These are phyloP conservation scores for Nephila pilipes DNA, from an alignment of 1,140 invertebrate genomes.

Conservation along the genomic window DNA sequence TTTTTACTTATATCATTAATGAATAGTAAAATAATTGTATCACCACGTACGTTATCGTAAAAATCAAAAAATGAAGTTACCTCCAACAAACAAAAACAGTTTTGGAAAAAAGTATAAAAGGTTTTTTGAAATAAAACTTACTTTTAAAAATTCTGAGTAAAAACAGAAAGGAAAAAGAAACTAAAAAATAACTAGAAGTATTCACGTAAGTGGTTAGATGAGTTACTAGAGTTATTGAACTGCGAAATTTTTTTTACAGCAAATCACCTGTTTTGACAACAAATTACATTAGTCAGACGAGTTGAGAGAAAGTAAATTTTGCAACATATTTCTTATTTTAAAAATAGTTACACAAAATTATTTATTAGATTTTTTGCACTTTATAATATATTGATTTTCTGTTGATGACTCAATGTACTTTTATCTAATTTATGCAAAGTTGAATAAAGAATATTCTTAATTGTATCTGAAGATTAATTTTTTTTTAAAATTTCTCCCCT, in stretches of 20 bases:
- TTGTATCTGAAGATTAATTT: no score
- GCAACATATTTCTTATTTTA: no score
- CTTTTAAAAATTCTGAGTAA: background rate
- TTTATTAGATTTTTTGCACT: no score
- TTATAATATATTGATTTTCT: no score
- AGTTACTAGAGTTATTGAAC: background rate
- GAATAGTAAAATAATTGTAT: background rate
- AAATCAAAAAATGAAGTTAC: background rate
- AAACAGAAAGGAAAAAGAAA: no score
- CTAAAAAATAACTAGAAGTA: background rate
- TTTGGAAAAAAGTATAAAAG: background rate
- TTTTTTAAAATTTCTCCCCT: no score
- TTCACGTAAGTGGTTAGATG: background rate
- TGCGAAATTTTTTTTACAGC: slow-evolving; percentile 8
- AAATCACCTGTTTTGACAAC: slow-evolving; percentile 27
- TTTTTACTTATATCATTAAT: no score
- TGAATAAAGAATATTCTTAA: no score
- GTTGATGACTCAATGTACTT: no score
- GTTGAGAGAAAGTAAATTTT: background rate
- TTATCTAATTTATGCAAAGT: no score
- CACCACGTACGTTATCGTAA: background rate
- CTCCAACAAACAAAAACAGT: background rate
- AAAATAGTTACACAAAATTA: no score
- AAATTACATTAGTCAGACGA: background rate
- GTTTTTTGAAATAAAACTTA: background rate